Evolutionary conservation across 2,888 invertebrate species (phyloP).

Genomic region (Macaria notata): DNA sequence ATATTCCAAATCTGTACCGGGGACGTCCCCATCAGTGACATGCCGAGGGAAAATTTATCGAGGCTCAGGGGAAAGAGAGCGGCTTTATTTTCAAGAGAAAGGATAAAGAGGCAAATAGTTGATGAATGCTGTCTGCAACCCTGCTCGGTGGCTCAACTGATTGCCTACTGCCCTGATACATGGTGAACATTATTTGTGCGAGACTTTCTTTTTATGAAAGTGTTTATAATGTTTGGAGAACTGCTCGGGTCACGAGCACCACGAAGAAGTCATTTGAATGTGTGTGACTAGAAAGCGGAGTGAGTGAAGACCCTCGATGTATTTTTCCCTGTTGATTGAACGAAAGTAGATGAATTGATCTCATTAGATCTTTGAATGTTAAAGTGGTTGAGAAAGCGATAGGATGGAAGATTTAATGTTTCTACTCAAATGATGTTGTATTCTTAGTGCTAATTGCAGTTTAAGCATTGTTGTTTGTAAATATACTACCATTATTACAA

Average conservation of each 20-base stretch:
- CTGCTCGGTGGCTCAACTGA: constrained; percentile 61
- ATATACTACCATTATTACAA: no score
- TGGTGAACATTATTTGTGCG: constrained; percentile 50
- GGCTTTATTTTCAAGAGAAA: constrained; percentile 47
- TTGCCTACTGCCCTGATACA: constrained; percentile 66
- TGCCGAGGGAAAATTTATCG: constrained; percentile 44
- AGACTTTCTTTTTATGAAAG: constrained; percentile 24
- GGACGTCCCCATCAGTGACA: constrained; percentile 43
- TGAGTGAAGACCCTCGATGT: neutral
- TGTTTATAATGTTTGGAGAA: constrained; percentile 24
- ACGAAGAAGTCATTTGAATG: constrained; percentile 8
- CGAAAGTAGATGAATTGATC: constrained; percentile 8
- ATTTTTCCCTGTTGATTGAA: neutral
- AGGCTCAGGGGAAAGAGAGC: constrained; percentile 55
- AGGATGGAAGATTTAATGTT: no score
- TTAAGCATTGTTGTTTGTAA: no score
- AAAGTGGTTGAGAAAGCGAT: neutral
- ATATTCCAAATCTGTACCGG: constrained; percentile 60
- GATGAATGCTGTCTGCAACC: constrained; percentile 62
- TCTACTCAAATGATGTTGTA: no score
- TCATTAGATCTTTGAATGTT: constrained; percentile 9
- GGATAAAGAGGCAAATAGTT: constrained; percentile 54
- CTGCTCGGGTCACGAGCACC: neutral
- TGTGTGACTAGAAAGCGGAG: neutral
- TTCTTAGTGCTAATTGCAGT: no score